phyloP scores from a whole-genome alignment of 2,113 vertebrate genomes.

The Pyxicephalus adspersus region DNA sequence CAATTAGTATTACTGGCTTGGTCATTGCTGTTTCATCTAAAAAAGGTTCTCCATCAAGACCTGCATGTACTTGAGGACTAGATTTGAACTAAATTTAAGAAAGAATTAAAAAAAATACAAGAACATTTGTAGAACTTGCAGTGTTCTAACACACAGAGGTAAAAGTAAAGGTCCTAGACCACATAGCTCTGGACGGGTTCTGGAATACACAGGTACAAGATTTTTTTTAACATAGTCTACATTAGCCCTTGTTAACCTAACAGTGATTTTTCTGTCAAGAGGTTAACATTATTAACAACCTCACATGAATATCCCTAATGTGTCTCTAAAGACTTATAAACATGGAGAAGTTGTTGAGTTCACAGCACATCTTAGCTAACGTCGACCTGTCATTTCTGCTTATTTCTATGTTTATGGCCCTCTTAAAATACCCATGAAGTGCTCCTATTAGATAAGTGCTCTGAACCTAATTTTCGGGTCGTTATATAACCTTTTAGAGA shows the following conservation, averaged over 20 bases:
- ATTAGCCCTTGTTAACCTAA: slow-evolving; percentile 21
- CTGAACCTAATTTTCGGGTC: slow-evolving; percentile 26
- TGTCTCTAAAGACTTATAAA: slow-evolving; percentile 20
- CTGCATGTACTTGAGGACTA: no score
- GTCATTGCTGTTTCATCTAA: no score
- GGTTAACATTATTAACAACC: not conserved
- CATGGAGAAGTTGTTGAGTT: slow-evolving; percentile 22
- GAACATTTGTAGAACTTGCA: no score
- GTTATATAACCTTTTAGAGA: slow-evolving; percentile 38
- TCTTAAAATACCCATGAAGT: slow-evolving; percentile 35
- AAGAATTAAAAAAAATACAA: no score
- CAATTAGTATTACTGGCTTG: no score
- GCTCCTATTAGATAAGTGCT: slow-evolving; percentile 40
- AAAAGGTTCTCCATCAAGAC: no score
- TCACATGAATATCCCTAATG: slow-evolving; percentile 33
- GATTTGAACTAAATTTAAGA: no score
- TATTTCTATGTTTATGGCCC: slow-evolving; percentile 33
- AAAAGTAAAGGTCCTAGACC: no score
- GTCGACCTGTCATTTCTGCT: slow-evolving; percentile 1
- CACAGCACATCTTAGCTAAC: slow-evolving; percentile 15
- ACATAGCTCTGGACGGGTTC: no score
- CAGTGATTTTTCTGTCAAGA: slow-evolving; percentile 15
- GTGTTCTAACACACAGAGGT: no score
- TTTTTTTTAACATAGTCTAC: not conserved
- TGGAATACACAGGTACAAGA: not conserved